phyloP scores from a whole-genome alignment of 2,113 vertebrate species.

The Psilopogon haemacephalus region DNA sequence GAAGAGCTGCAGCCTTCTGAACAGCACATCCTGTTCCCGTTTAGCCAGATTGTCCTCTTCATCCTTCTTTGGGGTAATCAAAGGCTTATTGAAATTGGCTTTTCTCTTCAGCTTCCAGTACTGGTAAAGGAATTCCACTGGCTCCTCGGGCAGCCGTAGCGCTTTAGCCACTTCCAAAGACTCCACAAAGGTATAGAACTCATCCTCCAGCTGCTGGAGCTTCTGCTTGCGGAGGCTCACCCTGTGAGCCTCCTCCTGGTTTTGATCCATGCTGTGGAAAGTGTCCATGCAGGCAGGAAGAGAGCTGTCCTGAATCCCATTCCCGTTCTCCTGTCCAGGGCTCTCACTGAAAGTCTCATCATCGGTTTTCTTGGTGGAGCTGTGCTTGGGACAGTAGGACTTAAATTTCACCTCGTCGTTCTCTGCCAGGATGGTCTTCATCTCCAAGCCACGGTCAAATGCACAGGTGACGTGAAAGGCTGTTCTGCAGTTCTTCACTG shows the following conservation, averaged over 20 bases:
- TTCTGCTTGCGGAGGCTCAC: constrained; percentile 90
- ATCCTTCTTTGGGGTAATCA: constrained; percentile 94
- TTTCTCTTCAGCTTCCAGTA: constrained; percentile 98
- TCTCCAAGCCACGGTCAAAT: constrained; percentile 87
- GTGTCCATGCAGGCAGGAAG: constrained; percentile 37
- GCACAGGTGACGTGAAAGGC: constrained; percentile 97
- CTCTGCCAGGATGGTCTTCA: constrained; percentile 93
- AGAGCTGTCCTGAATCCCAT: constrained; percentile 49
- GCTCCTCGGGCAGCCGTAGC: constrained; percentile 80
- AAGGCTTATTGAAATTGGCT: constrained; percentile 92
- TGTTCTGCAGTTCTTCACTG: constrained; percentile 93
- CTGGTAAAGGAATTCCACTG: constrained; percentile 91
- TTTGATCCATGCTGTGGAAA: constrained; percentile 74
- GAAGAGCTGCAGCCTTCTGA: constrained; percentile 92
- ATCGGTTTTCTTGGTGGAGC: constrained; percentile 68
- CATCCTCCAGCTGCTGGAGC: constrained; percentile 93
- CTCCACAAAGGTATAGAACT: constrained; percentile 90
- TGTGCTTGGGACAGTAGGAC: constrained; percentile 94
- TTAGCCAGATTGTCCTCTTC: constrained; percentile 96
- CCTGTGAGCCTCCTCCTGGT: constrained; percentile 82
- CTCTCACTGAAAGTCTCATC: constrained; percentile 58
- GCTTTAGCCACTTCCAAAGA: constrained; percentile 81
- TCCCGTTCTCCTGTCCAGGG: constrained; percentile 59
- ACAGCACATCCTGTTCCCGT: constrained; percentile 92
- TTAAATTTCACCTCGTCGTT: constrained; percentile 97